phyloP scores from a whole-genome alignment of 2,113 vertebrate genomes.

The Nicator chloris region DNA sequence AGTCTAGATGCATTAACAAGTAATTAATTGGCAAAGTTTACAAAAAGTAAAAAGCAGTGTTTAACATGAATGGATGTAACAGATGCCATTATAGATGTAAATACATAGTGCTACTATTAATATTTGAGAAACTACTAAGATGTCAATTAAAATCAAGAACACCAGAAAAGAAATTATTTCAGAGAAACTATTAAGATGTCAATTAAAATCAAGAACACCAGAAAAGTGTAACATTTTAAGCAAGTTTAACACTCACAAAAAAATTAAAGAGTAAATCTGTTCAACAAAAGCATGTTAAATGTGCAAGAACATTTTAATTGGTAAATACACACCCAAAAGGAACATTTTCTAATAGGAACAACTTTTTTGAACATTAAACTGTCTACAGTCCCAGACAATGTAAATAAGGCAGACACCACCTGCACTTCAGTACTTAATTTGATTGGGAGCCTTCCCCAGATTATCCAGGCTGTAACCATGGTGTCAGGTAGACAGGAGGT shows the following conservation, averaged over 20 bases:
- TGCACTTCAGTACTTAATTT: conserved; percentile 30
- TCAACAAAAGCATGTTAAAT: neutral
- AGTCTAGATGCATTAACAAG: neutral
- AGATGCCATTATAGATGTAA: neutral
- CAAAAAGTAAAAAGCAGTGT: neutral
- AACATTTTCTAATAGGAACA: neutral
- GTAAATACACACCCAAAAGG: neutral
- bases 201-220: neutral
- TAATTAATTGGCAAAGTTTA: neutral
- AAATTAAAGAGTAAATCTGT: neutral
- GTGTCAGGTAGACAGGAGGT: conserved; percentile 65
- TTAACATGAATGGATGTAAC: neutral
- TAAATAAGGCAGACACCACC: conserved; percentile 50
- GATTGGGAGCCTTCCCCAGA: conserved; percentile 32
- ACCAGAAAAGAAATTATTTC: neutral
- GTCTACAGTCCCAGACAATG: conserved; percentile 34
- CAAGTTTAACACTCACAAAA: neutral
- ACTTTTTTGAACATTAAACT: conserved; percentile 13
- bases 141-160: neutral
- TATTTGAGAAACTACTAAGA: neutral
- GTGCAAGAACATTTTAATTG: neutral
- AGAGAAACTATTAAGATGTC: neutral
- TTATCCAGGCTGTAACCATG: conserved; percentile 46
- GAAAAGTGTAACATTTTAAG: neutral
- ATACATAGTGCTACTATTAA: neutral